Evolutionary conservation across 2,888 invertebrate species (phyloP).

Genomic region (Clivina fossor): DNA sequence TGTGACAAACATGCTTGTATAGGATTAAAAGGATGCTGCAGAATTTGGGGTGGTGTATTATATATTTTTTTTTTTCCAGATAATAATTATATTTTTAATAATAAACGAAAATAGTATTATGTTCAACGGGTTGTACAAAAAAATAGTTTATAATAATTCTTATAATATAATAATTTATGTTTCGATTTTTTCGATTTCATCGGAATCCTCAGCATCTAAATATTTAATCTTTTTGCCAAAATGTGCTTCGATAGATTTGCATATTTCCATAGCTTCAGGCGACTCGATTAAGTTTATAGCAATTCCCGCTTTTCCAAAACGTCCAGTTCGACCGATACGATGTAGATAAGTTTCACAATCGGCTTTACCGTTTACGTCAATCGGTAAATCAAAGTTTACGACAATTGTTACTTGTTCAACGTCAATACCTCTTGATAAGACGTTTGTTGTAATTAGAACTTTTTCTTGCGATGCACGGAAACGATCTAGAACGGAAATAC

Average conservation of each 20-base stretch:
- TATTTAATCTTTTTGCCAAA: slow-evolving; percentile 83
- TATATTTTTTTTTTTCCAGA: too few species aligned
- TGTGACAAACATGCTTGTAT: too few species aligned
- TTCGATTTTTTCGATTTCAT: slow-evolving; percentile 90
- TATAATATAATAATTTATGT: slow-evolving; percentile 51
- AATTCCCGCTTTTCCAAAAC: slow-evolving; percentile 95
- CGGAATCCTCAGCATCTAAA: slow-evolving; percentile 86
- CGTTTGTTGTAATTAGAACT: slow-evolving; percentile 92
- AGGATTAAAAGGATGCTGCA: too few species aligned
- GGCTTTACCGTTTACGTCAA: slow-evolving; percentile 76
- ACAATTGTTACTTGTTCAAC: slow-evolving; percentile 97
- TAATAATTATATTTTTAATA: too few species aligned
- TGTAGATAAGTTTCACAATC: slow-evolving; percentile 98
- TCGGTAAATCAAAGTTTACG: slow-evolving; percentile 96
- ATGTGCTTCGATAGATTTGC: slow-evolving; percentile 81
- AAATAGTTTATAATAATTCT: slow-evolving; percentile 12
- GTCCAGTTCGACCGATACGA: slow-evolving; percentile 94
- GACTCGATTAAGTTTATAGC: slow-evolving; percentile 96
- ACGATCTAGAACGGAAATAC: slow-evolving; percentile 87
- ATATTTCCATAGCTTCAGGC: slow-evolving; percentile 67
- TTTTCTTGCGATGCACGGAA: slow-evolving; percentile 92
- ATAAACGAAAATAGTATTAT: too few species aligned
- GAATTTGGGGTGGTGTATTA: too few species aligned
- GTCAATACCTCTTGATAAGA: slow-evolving; percentile 87
- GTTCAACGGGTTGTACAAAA: slow-evolving; percentile 26